phyloP scores from a whole-genome alignment of 1,140 invertebrate species.

The Nasonia vitripennis region DNA sequence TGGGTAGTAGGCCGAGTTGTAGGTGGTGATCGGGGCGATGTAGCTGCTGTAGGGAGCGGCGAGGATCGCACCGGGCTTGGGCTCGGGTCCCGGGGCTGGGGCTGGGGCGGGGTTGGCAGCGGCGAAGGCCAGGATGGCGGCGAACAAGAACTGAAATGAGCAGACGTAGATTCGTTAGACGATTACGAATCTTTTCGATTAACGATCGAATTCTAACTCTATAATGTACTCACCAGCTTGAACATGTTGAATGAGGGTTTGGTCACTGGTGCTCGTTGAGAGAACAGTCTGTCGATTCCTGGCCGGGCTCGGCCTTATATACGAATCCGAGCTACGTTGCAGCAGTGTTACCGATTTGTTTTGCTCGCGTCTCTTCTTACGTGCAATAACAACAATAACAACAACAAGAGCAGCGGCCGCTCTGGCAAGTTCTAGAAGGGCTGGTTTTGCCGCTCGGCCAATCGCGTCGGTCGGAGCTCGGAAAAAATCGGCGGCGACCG shows the following conservation, averaged over 20 bases:
- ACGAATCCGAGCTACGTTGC: neutral
- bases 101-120: slow-evolving; percentile 67
- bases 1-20: slow-evolving; percentile 58
- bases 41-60: slow-evolving; percentile 60
- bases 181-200: too few species aligned
- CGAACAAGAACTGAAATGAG: slow-evolving; percentile 57
- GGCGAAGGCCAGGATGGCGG: slow-evolving; percentile 62
- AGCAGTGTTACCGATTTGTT: neutral
- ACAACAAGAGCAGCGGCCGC: too few species aligned
- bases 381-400: neutral
- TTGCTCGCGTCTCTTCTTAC: neutral
- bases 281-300: slow-evolving; percentile 40
- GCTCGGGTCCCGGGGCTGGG: slow-evolving; percentile 61
- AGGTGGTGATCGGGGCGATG: slow-evolving; percentile 72
- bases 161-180: neutral
- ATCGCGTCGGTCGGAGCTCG: neutral
- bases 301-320: slow-evolving; percentile 40
- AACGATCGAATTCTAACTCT: too few species aligned
- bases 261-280: slow-evolving; percentile 19
- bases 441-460: neutral
- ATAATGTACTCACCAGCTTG: slow-evolving; percentile 65
- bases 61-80: slow-evolving; percentile 62
- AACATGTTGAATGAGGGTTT: slow-evolving; percentile 62
- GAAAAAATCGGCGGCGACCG: neutral
- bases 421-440: neutral